Evolutionary conservation across 2,113 vertebrate genomes (phyloP).

Genomic region (Probosciger aterrimus): DNA sequence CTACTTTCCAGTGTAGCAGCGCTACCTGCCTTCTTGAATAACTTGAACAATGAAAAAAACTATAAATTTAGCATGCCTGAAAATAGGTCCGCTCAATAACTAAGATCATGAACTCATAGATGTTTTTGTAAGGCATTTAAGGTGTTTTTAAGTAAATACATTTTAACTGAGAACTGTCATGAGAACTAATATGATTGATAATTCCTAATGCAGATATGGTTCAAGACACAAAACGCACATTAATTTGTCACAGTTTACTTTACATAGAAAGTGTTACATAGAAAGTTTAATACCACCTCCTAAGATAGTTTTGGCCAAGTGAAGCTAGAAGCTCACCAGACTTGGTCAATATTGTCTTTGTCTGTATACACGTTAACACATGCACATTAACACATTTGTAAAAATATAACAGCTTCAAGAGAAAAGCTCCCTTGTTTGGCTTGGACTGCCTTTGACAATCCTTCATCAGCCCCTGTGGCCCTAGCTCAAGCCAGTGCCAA

Average conservation of each 20-base stretch:
- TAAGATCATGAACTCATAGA: background rate
- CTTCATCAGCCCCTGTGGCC: accelerated
- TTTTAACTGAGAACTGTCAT: background rate
- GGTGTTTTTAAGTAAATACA: background rate
- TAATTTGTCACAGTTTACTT: background rate
- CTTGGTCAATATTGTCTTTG: background rate
- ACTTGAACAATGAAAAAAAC: background rate
- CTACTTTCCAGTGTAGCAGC: background rate
- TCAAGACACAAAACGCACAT: background rate
- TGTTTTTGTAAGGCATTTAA: background rate
- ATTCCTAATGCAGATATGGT: background rate
- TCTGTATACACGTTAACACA: background rate
- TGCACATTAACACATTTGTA: background rate
- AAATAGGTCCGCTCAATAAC: background rate
- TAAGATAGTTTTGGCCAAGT: background rate
- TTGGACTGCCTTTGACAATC: background rate
- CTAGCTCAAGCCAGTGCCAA: background rate
- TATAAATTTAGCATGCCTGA: background rate
- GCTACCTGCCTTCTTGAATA: background rate
- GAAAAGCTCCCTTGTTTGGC: slow-evolving; percentile 6
- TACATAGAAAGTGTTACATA: background rate
- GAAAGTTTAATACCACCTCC: background rate
- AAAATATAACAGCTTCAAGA: background rate
- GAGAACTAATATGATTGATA: background rate
- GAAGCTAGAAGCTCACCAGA: background rate